Percentiles rank a stretch among this genome's conserved stretches.
Evolutionary conservation across 1,140 invertebrate species (phyloP).

Genomic region (Drosophila sp.): DNA sequence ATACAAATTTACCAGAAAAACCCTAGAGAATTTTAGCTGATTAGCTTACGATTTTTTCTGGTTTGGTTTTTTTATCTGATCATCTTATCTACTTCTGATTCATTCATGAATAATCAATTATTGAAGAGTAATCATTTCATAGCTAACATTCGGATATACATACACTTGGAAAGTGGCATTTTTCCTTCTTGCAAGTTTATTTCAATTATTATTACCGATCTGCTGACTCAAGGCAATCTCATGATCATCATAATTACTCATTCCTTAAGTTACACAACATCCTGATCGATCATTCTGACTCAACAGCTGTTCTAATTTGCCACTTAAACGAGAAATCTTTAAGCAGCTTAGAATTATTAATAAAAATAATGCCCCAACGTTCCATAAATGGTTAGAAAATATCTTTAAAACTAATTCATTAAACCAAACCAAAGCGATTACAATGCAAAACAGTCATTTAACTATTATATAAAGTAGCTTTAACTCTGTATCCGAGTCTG

Average conservation of each 20-base stretch:
- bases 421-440: conserved; percentile 24
- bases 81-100: too few relatives aligned
- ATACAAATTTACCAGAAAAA: too few relatives aligned
- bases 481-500: too few relatives aligned
- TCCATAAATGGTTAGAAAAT: conserved; percentile 39
- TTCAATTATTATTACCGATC: background rate
- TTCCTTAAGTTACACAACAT: conserved; percentile 24
- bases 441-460: conserved; percentile 36
- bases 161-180: background rate
- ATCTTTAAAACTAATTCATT: conserved; percentile 30
- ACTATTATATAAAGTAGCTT: conserved; percentile 51
- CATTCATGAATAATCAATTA: background rate
- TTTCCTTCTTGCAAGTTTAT: background rate
- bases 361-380: conserved; percentile 7
- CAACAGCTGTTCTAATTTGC: conserved; percentile 51
- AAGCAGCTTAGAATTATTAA: conserved; percentile 27
- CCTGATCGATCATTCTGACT: conserved; percentile 32
- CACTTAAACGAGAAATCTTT: conserved; percentile 36
- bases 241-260: conserved; percentile 13
- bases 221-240: conserved; percentile 1
- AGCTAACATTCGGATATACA: background rate
- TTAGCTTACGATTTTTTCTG: too few relatives aligned
- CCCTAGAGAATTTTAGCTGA: too few relatives aligned
- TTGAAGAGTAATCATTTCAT: background rate
- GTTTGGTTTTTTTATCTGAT: too few relatives aligned